Evolutionary conservation across 2,888 invertebrate genomes (phyloP), one percentile per base, ranked within the genome.

Genomic region (Heterodera filipjevi): DNA sequence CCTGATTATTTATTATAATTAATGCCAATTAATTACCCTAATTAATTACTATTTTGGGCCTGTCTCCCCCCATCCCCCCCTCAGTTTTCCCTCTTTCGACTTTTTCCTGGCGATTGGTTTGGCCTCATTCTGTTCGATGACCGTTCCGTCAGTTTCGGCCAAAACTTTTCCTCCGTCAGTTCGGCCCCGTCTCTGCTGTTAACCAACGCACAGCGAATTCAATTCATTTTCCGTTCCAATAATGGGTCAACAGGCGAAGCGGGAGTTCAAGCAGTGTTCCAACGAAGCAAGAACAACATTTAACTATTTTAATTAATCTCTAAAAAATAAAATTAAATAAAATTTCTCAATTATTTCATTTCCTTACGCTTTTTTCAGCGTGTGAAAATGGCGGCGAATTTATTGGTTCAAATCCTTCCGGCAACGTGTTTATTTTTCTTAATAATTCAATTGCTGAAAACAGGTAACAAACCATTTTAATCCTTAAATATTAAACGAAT

Each of bases 81-180:
- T 6, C 35, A 80, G 80, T 72, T 81, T 32, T 59, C 81, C 19
- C n/a, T 35, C 22, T 81, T 82, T 46, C 32, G 70, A 46, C 39
- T 81, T 44, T 82, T 81, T 19, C 16, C n/a, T 22, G 71, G 70
- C 27, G 81, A 81, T 33, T 82, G 72, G 71, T 53, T 81, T 1
- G n/a, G 27, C 8, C 59, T 59, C 6, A 8, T 70, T 10, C 66
- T 81, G 12, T 79, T 53, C 49, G 81, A 81, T 12, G 49, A n/a
- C 3, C 59, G 8, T 27, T 59, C 59, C 27, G 59, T 10, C n/a
- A n/a, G 27, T 68, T 30, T 81, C 16, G n/a, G 73, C 12, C 81
- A 74, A 14, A 82, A 81, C 59, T 81, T 79, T 44, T 71, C 81
- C 22, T 19, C 39, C 22, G 16, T 22, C 16, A 49, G 44, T 30